Percentiles rank a stretch among this genome's conserved stretches.
Conservation (phyloP, 2,888 invertebrate species). For the Dusona sp. region DNA sequence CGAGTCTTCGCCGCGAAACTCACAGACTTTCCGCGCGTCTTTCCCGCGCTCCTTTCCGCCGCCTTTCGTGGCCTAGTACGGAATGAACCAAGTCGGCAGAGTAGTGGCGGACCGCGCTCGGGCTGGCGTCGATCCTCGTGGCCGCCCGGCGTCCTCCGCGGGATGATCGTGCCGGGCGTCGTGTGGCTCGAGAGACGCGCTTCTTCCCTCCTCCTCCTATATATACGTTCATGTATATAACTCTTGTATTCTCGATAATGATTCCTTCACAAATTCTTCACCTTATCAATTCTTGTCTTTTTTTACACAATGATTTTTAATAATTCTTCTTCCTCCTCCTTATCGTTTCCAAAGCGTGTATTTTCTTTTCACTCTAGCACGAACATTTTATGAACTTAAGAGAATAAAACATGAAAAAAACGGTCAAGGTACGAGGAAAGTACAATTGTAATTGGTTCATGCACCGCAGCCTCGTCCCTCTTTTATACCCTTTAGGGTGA, state of each 20-base stretch:
- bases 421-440: constrained; percentile 66
- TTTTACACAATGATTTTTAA: neutral
- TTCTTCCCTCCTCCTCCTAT: constrained; percentile 49
- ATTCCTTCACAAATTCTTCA: constrained; percentile 10
- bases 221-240: neutral
- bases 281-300: neutral
- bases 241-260: constrained; percentile 1
- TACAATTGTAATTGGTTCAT: constrained; percentile 78
- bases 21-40: constrained; percentile 36
- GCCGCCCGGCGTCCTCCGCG: constrained; percentile 67
- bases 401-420: no score
- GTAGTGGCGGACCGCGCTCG: constrained; percentile 64
- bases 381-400: neutral
- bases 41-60: constrained; percentile 65
- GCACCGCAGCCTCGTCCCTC: constrained; percentile 76
- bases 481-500: constrained; percentile 73
- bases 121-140: constrained; percentile 69
- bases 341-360: neutral
- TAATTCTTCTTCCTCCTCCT: no score
- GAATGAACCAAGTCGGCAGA: constrained; percentile 63
- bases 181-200: constrained; percentile 58
- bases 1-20: neutral
- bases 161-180: constrained; percentile 63
- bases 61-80: constrained; percentile 69
- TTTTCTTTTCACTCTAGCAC: neutral